Evolutionary conservation across 2,113 vertebrate species (phyloP).

Genomic region (Mobula birostris): DNA sequence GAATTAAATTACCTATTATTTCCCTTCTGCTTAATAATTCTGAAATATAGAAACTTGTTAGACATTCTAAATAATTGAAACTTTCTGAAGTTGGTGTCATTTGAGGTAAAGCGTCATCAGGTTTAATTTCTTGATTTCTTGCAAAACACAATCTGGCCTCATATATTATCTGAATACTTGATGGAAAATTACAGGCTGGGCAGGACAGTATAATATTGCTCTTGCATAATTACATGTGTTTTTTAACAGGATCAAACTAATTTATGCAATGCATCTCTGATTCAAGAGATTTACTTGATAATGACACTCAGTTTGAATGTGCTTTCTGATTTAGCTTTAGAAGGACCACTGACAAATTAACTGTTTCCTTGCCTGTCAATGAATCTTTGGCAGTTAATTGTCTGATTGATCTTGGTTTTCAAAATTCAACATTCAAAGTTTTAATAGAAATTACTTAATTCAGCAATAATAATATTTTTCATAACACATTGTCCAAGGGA

Average conservation of each 20-base stretch:
- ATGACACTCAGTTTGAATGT: not conserved
- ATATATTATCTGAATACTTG: not conserved
- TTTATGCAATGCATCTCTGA: not conserved
- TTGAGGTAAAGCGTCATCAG: too few species aligned
- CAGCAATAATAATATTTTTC: not conserved
- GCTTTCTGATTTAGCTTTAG: not conserved
- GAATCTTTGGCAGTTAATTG: not conserved
- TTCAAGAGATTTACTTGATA: not conserved
- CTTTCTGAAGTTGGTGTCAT: too few species aligned
- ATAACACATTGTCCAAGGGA: not conserved
- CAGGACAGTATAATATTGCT: not conserved
- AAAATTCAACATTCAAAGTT: not conserved
- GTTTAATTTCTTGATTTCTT: too few species aligned
- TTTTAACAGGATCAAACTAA: not conserved
- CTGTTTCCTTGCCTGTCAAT: not conserved
- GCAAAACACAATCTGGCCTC: too few species aligned
- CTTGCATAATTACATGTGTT: not conserved
- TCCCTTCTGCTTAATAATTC: not conserved
- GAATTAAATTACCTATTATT: not conserved
- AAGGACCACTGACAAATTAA: not conserved
- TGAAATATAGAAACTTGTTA: not conserved
- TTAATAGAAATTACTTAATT: not conserved
- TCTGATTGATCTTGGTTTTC: not conserved
- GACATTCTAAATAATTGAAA: too few species aligned
- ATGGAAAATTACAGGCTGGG: not conserved